phyloP scores from a whole-genome alignment of 2,797 vertebrate genomes.

The Apogon talboti region DNA sequence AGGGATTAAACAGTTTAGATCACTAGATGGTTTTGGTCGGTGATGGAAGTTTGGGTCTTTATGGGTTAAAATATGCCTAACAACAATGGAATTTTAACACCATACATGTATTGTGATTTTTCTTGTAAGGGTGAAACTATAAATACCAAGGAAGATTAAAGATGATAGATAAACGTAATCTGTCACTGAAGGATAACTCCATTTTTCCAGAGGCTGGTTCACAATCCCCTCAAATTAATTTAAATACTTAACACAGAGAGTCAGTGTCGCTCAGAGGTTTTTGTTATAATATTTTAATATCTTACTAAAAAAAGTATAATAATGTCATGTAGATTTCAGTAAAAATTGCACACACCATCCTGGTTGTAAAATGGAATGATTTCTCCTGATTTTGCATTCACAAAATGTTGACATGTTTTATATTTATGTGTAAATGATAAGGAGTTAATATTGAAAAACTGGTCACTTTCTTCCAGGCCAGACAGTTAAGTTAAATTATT shows the following conservation, averaged over 20 bases:
- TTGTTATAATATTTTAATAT: constrained; percentile 10
- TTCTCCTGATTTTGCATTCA: background rate
- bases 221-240: constrained; percentile 65
- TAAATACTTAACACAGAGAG: constrained; percentile 57
- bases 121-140: background rate
- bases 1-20: too few relatives aligned
- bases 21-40: too few relatives aligned
- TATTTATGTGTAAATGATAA: background rate
- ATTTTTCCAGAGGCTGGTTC: too few relatives aligned
- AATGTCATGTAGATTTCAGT: too few relatives aligned
- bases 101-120: constrained; percentile 1
- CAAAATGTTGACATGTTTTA: background rate
- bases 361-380: background rate
- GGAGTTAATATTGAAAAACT: too few relatives aligned
- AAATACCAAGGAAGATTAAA: constrained; percentile 24
- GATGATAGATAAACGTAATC: constrained; percentile 20
- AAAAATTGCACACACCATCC: too few relatives aligned
- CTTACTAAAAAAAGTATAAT: background rate
- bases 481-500: background rate
- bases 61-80: background rate
- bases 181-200: constrained; percentile 55
- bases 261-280: constrained; percentile 28
- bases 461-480: background rate
- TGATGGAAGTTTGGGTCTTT: too few relatives aligned
- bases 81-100: constrained; percentile 4